phyloP scores from a whole-genome alignment of 2,888 invertebrate genomes.

The Gymnocheta viridis region DNA sequence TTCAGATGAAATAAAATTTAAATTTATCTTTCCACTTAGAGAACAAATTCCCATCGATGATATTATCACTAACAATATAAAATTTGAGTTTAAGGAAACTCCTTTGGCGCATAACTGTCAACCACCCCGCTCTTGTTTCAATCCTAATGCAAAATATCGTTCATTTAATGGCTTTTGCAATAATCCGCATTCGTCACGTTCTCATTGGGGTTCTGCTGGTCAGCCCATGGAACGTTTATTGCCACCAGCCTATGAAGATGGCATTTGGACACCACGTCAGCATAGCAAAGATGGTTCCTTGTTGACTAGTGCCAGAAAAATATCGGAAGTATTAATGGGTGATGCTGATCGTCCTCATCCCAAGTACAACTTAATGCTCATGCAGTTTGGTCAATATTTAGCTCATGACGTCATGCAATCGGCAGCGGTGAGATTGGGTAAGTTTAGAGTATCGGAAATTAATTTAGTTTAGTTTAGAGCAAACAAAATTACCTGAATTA shows the following conservation, averaged over 20 bases:
- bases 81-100: conserved; percentile 76
- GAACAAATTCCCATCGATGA: conserved; percentile 79
- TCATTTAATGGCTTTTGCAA: conserved; percentile 92
- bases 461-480: too few relatives aligned
- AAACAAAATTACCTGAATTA: too few relatives aligned
- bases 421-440: conserved; percentile 87
- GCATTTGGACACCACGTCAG: conserved; percentile 82
- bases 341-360: conserved; percentile 85
- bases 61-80: conserved; percentile 81
- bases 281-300: conserved; percentile 82
- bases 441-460: conserved; percentile 74
- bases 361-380: conserved; percentile 86
- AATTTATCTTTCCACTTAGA: conserved; percentile 56
- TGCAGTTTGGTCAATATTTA: conserved; percentile 92
- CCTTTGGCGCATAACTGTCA: conserved; percentile 78
- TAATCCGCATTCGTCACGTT: conserved; percentile 83
- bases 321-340: conserved; percentile 86
- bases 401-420: conserved; percentile 89
- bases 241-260: conserved; percentile 87
- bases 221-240: conserved; percentile 86
- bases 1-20: background rate
- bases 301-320: conserved; percentile 86
- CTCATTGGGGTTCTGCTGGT: conserved; percentile 87
- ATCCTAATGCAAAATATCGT: conserved; percentile 84
- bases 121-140: conserved; percentile 82